These are phyloP conservation scores for Calliopum simillimum DNA, from an alignment of 2,888 invertebrate species.

Conservation along the genomic window DNA sequence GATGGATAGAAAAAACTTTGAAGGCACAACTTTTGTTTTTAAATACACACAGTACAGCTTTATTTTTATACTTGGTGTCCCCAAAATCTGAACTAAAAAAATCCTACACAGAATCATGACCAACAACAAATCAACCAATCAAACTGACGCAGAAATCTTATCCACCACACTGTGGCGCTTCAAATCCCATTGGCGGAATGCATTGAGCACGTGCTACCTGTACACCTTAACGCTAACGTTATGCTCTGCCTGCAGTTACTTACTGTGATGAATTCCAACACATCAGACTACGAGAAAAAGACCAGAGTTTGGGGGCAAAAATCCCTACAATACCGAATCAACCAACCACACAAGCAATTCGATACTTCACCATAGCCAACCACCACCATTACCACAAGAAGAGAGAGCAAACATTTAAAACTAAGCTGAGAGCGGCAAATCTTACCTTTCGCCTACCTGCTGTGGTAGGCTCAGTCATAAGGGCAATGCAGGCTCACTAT, in stretches of 20 bases:
- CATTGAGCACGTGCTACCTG: constrained; percentile 63
- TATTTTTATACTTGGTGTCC: too few species aligned
- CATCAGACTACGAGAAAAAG: constrained; percentile 35
- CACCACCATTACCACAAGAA: constrained; percentile 46
- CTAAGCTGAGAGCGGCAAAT: constrained; percentile 22
- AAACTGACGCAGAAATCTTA: constrained; percentile 43
- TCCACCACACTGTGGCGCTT: constrained; percentile 56
- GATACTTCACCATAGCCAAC: constrained; percentile 43
- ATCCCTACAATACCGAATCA: constrained; percentile 22
- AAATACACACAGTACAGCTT: too few species aligned
- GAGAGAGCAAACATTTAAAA: background rate
- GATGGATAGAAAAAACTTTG: too few species aligned
- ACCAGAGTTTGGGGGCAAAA: constrained; percentile 21
- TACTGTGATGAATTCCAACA: constrained; percentile 42
- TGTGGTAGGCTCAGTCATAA: constrained; percentile 51
- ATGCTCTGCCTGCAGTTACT: constrained; percentile 23
- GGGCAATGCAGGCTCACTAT: constrained; percentile 46
- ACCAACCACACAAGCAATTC: constrained; percentile 34
- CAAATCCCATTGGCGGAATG: constrained; percentile 56
- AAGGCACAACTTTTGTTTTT: too few species aligned
- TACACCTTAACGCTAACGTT: constrained; percentile 20
- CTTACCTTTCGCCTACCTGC: constrained; percentile 47
- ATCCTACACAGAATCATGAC: background rate
- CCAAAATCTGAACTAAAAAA: background rate
- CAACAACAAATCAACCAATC: constrained; percentile 45